These are phyloP conservation scores for Drosophila lowei DNA, from an alignment of 1,140 invertebrate genomes.

Conservation along the genomic window DNA sequence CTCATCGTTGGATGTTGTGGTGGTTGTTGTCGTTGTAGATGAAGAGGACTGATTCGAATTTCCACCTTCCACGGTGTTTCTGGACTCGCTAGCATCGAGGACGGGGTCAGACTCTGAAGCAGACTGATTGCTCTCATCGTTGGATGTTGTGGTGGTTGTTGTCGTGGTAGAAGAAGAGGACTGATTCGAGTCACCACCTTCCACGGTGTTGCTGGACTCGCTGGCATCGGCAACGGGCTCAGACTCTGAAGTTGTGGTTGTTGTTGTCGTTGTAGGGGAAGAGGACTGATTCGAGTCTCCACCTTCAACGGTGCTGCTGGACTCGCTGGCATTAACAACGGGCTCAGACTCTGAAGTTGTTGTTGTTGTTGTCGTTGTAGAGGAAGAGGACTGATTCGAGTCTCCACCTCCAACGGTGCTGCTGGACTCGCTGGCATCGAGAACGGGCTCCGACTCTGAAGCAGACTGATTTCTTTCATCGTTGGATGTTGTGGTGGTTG, in stretches of 20 bases:
- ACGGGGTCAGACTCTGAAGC: not conserved
- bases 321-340: not conserved
- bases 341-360: not conserved
- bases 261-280: conserved; percentile 7
- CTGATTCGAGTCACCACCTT: not conserved
- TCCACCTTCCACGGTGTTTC: not conserved
- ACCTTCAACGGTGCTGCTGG: conserved; percentile 5
- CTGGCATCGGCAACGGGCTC: conserved; percentile 6
- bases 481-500: no score
- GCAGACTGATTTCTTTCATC: no score
- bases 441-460: no score
- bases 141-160: not conserved
- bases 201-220: conserved; percentile 4
- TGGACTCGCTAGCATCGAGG: not conserved
- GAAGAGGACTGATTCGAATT: conserved; percentile 1
- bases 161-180: conserved; percentile 5
- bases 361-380: no score
- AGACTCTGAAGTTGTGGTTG: not conserved
- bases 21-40: conserved; percentile 2
- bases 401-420: no score
- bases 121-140: not conserved
- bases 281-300: conserved; percentile 3
- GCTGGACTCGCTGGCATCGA: no score
- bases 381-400: no score
- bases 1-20: no score